These are phyloP conservation scores for Diceros bicornis DNA, from an alignment of 2,797 vertebrate species.

Conservation along the genomic window DNA sequence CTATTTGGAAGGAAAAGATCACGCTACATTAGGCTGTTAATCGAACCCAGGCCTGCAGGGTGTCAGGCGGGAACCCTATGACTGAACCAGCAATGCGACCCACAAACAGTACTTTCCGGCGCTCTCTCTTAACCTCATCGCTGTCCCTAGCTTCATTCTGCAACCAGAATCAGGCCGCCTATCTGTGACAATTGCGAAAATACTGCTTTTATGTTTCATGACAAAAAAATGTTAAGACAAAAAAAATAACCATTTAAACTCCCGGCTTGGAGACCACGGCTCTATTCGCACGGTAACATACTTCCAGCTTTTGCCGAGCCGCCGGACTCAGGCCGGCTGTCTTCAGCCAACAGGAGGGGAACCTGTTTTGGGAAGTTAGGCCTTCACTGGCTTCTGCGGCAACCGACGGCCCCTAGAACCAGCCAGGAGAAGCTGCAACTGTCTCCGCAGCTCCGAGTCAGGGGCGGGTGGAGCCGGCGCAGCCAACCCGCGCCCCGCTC, in stretches of 20 bases:
- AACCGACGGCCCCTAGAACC: not conserved
- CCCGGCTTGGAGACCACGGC: not conserved
- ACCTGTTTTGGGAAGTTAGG: rapidly evolving
- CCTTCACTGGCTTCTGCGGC: not conserved
- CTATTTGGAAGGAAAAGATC: too few relatives aligned
- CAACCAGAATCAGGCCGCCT: rapidly evolving
- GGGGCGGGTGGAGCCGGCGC: too few relatives aligned
- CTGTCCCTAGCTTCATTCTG: rapidly evolving
- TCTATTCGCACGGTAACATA: not conserved
- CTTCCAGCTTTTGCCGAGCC: not conserved
- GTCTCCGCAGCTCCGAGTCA: not conserved
- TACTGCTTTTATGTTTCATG: rapidly evolving
- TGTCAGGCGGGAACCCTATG: constrained; percentile 85
- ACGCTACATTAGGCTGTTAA: too few relatives aligned
- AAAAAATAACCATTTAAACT: not conserved
- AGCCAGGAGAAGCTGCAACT: not conserved
- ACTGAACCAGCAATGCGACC: constrained; percentile 82
- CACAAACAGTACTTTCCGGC: too few relatives aligned
- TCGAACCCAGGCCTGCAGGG: constrained; percentile 86
- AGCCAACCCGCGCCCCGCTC: too few relatives aligned
- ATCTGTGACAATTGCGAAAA: too few relatives aligned
- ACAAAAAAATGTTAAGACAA: too few relatives aligned
- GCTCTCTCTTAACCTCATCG: too few relatives aligned
- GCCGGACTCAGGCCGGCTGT: rapidly evolving
- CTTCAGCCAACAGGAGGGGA: too few relatives aligned